These are phyloP conservation scores for Orycteropus afer DNA, from an alignment of 2,113 vertebrate species.

Conservation along the genomic window DNA sequence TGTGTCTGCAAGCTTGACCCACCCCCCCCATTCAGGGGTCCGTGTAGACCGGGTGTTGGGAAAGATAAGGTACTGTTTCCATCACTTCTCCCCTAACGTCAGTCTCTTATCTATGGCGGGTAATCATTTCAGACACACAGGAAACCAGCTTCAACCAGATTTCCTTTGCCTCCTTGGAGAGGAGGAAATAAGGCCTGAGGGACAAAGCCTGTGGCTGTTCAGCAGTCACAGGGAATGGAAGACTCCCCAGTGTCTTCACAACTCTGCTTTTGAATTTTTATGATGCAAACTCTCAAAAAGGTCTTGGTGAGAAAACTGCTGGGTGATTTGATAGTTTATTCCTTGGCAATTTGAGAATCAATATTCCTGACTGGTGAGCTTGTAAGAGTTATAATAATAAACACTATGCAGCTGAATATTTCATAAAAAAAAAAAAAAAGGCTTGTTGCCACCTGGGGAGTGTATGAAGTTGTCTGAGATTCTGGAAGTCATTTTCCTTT, in stretches of 20 bases:
- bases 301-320: conserved; percentile 70
- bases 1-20: neutral
- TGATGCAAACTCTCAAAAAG: conserved; percentile 41
- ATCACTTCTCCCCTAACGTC: neutral
- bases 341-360: conserved; percentile 66
- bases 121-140: neutral
- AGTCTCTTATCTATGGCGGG: neutral
- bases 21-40: neutral
- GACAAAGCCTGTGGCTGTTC: neutral
- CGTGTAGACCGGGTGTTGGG: neutral
- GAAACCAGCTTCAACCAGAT: neutral
- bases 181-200: neutral
- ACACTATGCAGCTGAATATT: conserved; percentile 51
- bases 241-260: conserved; percentile 4
- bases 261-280: conserved; percentile 65
- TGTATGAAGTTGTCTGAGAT: neutral
- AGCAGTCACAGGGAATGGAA: neutral
- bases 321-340: conserved; percentile 66
- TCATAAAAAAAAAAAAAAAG: conserved; percentile 42
- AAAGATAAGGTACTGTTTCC: neutral
- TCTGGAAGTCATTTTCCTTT: conserved; percentile 4
- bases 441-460: conserved; percentile 19
- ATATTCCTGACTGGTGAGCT: conserved; percentile 63
- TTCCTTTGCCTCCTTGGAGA: neutral
- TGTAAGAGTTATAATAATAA: conserved; percentile 62